Percentiles rank a stretch among this genome's conserved stretches.
These are phyloP conservation scores for Acestrorhynchus altus DNA, from an alignment of 2,797 vertebrate species.

Conservation along the genomic window DNA sequence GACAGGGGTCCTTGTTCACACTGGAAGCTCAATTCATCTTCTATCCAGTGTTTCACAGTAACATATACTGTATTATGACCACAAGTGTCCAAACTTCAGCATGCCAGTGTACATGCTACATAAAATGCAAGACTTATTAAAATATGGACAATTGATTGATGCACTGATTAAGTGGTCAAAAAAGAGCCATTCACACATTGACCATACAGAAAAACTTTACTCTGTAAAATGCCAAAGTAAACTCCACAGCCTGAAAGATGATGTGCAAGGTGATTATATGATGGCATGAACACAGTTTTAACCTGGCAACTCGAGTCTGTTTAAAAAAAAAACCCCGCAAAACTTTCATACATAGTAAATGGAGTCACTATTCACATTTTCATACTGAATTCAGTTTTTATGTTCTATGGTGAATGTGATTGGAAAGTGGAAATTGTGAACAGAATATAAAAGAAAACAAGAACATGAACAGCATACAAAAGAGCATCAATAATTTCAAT, in stretches of 20 bases:
- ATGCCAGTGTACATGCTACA: too few species aligned
- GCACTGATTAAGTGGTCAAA: neutral
- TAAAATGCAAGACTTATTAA: too few species aligned
- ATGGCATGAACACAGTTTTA: slow-evolving; percentile 29
- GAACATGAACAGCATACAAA: slow-evolving; percentile 51
- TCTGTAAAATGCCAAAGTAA: slow-evolving; percentile 73
- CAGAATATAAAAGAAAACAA: slow-evolving; percentile 48
- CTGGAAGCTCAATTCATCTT: too few species aligned
- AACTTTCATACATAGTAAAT: slow-evolving; percentile 14
- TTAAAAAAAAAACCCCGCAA: neutral
- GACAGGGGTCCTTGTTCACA: too few species aligned
- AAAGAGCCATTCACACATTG: slow-evolving; percentile 31
- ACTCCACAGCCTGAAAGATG: slow-evolving; percentile 58
- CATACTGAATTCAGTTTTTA: slow-evolving; percentile 23
- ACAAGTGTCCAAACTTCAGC: too few species aligned
- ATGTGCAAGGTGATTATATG: slow-evolving; percentile 49
- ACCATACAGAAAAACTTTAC: slow-evolving; percentile 75
- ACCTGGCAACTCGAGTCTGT: slow-evolving; percentile 24
- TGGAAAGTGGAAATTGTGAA: slow-evolving; percentile 37
- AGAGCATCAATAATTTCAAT: slow-evolving; percentile 54
- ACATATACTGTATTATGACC: too few species aligned
- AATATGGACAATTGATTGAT: neutral
- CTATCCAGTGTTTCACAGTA: too few species aligned
- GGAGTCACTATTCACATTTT: slow-evolving; percentile 39
- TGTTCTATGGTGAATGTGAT: slow-evolving; percentile 22